These are phyloP conservation scores for Trichonephila clavipes DNA, from an alignment of 1,140 invertebrate genomes.

Conservation along the genomic window DNA sequence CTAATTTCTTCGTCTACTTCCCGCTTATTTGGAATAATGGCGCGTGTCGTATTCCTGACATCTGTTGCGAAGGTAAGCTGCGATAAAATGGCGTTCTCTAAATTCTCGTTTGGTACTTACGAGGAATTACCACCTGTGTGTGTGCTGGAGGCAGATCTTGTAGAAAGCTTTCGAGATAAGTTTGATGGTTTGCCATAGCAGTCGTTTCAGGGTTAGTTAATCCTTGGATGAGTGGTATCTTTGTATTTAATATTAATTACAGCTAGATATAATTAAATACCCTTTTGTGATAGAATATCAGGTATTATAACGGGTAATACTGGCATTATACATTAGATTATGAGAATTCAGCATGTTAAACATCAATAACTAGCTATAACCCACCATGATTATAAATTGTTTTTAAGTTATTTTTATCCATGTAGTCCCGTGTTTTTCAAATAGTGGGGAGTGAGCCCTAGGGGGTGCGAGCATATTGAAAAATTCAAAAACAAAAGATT, in stretches of 20 bases:
- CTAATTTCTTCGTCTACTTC: not conserved
- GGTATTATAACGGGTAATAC: too few species aligned
- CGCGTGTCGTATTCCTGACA: constrained; percentile 1
- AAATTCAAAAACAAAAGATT: too few species aligned
- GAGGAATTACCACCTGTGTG: not conserved
- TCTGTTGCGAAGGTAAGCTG: not conserved
- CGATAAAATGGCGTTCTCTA: not conserved
- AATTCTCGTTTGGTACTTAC: not conserved
- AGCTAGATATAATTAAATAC: too few species aligned
- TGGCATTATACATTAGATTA: too few species aligned
- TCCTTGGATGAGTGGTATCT: not conserved
- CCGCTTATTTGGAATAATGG: not conserved
- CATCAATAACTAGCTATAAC: too few species aligned
- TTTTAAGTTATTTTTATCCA: too few species aligned
- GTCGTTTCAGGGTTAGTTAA: not conserved
- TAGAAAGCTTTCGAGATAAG: not conserved
- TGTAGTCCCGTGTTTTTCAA: too few species aligned
- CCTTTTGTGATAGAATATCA: too few species aligned
- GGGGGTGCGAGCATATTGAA: too few species aligned
- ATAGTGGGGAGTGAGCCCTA: too few species aligned
- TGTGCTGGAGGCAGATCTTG: not conserved
- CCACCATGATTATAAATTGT: too few species aligned
- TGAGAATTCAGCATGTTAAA: too few species aligned
- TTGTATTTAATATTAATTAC: not conserved
- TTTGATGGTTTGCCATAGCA: not conserved